Evolutionary conservation across 2,113 vertebrate genomes (phyloP).

Genomic region (Odobenus rosmarus): DNA sequence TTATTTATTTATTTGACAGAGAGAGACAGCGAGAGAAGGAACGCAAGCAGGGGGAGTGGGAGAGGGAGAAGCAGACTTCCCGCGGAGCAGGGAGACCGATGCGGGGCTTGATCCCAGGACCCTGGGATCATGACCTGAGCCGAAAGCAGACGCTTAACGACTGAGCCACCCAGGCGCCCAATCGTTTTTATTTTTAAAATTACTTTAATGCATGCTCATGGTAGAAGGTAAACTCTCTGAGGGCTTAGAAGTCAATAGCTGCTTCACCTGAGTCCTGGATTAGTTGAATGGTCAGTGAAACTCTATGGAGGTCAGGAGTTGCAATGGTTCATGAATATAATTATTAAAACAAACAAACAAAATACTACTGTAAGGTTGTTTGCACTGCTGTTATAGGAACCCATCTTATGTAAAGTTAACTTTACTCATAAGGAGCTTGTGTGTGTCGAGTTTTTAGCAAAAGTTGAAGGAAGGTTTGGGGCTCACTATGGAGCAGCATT

Average conservation of each 20-base stretch:
- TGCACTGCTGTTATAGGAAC: not conserved
- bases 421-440: not conserved
- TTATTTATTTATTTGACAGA: too few species aligned
- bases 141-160: too few species aligned
- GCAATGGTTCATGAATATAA: not conserved
- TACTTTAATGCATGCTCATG: not conserved
- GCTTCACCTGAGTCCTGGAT: not conserved
- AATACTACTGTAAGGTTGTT: not conserved
- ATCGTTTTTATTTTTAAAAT: not conserved
- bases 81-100: too few species aligned
- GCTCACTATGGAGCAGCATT: not conserved
- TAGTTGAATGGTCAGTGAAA: not conserved
- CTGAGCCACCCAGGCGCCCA: not conserved
- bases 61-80: too few species aligned
- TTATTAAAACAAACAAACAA: slow-evolving; percentile 16
- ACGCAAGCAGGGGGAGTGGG: too few species aligned
- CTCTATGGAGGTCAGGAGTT: not conserved
- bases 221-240: not conserved
- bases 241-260: not conserved
- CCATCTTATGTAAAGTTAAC: not conserved
- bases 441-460: not conserved
- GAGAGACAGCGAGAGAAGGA: too few species aligned
- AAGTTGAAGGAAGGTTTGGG: not conserved
- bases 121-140: too few species aligned
- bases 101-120: too few species aligned